Conservation (phyloP, 2,888 invertebrate species). For the Galerucella pusilla region DNA sequence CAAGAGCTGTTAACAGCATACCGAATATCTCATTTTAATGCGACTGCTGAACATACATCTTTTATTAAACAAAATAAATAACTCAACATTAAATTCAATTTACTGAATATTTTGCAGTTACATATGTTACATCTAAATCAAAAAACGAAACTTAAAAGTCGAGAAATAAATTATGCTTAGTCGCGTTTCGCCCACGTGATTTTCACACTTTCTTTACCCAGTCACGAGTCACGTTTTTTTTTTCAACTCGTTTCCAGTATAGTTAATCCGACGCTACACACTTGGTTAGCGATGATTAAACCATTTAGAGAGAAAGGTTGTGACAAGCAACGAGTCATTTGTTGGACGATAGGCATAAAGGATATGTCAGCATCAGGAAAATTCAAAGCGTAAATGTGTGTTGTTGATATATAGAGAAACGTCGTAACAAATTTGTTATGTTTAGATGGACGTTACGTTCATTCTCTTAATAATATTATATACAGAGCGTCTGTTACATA, state of each 20-base stretch:
- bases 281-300: conserved; percentile 22
- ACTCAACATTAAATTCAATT: neutral
- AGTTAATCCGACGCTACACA: conserved; percentile 12
- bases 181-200: conserved; percentile 18
- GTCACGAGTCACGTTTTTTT: conserved; percentile 16
- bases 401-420: too few relatives aligned
- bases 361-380: conserved; percentile 44
- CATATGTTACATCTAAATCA: conserved; percentile 6
- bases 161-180: conserved; percentile 7
- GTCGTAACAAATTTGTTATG: neutral
- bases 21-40: neutral
- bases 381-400: too few relatives aligned
- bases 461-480: neutral
- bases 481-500: neutral
- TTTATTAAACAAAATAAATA: neutral
- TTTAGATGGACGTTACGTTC: too few relatives aligned
- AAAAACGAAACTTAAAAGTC: neutral
- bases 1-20: neutral
- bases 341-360: conserved; percentile 48
- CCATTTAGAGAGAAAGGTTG: conserved; percentile 13
- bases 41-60: neutral
- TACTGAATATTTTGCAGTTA: neutral
- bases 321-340: neutral
- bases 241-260: conserved; percentile 1
- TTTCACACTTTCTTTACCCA: conserved; percentile 25